These are phyloP conservation scores for Periparus ater DNA, from an alignment of 2,797 vertebrate species.

Conservation along the genomic window DNA sequence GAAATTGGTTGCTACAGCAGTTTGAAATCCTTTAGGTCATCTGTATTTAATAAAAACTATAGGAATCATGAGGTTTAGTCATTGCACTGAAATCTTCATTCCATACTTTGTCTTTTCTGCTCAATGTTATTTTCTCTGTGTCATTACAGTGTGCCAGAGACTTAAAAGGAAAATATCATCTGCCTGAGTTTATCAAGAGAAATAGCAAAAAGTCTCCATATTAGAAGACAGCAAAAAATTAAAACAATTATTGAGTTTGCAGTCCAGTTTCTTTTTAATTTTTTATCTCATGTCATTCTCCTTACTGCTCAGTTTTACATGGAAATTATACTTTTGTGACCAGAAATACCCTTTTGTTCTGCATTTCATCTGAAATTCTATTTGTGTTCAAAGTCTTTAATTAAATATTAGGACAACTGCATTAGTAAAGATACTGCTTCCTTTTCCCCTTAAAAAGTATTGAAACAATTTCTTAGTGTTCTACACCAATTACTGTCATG, in stretches of 20 bases:
- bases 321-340: constrained; percentile 16
- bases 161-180: neutral
- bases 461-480: constrained; percentile 18
- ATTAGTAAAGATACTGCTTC: neutral
- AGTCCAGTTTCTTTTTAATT: neutral
- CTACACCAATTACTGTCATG: constrained; percentile 20
- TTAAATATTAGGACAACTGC: constrained; percentile 19
- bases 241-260: neutral
- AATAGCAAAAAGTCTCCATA: neutral
- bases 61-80: constrained; percentile 1
- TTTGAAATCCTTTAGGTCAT: constrained; percentile 37
- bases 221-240: neutral
- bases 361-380: constrained; percentile 15
- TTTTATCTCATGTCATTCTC: constrained; percentile 7
- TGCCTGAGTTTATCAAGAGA: neutral
- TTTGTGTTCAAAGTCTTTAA: constrained; percentile 34
- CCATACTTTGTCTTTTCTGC: neutral
- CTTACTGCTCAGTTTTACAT: neutral
- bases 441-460: neutral
- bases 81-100: constrained; percentile 23
- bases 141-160: neutral
- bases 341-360: constrained; percentile 10
- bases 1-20: constrained; percentile 3
- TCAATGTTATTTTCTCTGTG: neutral
- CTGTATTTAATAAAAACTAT: constrained; percentile 34